Evolutionary conservation across 2,797 vertebrate genomes (phyloP).

Genomic region (Nasua narica): DNA sequence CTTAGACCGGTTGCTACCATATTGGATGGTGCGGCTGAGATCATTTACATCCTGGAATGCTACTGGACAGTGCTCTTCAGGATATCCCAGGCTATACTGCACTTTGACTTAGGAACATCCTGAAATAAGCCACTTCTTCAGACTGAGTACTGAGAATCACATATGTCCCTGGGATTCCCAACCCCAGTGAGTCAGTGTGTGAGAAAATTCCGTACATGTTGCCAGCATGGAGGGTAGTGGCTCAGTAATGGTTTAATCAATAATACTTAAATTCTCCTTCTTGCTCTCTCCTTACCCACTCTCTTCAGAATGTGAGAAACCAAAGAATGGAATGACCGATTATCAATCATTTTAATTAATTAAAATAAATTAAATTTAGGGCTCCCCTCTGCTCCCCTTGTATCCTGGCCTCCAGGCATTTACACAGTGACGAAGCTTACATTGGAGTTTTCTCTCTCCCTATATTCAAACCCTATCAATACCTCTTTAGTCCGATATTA

Average conservation of each 20-base stretch:
- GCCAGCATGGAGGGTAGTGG: too few relatives aligned
- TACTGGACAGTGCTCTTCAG: background rate
- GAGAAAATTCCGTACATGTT: background rate
- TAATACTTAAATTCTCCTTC: background rate
- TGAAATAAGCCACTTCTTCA: background rate
- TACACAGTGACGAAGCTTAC: background rate
- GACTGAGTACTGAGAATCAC: background rate
- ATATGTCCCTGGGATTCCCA: background rate
- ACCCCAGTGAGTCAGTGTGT: background rate
- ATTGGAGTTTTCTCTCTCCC: background rate
- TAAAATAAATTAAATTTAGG: background rate
- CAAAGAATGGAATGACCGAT: background rate
- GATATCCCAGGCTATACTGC: background rate
- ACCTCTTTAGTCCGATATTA: background rate
- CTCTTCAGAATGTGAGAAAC: background rate
- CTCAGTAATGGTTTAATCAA: background rate
- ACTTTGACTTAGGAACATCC: background rate
- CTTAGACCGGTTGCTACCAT: background rate
- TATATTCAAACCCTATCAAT: background rate
- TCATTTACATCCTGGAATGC: background rate
- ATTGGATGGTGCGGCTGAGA: too few relatives aligned
- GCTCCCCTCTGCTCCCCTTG: background rate
- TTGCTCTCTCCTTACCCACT: background rate
- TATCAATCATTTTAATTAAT: background rate
- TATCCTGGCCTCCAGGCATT: background rate